These are phyloP conservation scores for Melitaea athalia DNA, from an alignment of 2,888 invertebrate genomes.

Conservation along the genomic window DNA sequence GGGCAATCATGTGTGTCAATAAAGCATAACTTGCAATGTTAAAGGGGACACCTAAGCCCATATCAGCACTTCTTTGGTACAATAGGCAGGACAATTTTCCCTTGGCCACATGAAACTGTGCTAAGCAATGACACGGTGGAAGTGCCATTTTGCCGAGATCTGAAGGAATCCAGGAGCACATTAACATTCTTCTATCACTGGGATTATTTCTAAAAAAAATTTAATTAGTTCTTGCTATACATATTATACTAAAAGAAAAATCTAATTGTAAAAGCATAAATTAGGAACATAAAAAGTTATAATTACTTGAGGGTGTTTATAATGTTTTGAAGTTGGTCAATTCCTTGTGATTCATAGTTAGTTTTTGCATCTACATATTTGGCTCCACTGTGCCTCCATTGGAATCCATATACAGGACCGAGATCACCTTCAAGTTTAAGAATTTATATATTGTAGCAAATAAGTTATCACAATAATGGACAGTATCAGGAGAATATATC, in stretches of 20 bases:
- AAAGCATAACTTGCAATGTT: conserved; percentile 98
- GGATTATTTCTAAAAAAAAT: conserved; percentile 84
- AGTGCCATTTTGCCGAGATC: conserved; percentile 96
- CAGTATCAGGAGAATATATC: too few relatives aligned
- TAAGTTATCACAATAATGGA: neutral
- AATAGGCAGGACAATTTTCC: conserved; percentile 94
- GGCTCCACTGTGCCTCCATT: conserved; percentile 99
- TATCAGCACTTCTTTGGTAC: conserved; percentile 98
- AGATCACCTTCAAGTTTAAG: conserved; percentile 86
- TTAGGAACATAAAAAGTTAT: conserved; percentile 17
- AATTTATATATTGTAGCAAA: neutral
- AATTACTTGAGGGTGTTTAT: conserved; percentile 88
- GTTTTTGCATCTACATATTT: conserved; percentile 90
- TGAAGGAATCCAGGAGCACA: conserved; percentile 97
- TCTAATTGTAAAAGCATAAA: neutral
- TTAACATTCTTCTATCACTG: conserved; percentile 92
- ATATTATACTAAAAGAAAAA: neutral
- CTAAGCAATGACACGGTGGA: conserved; percentile 97
- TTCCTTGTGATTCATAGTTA: conserved; percentile 92
- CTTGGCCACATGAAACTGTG: conserved; percentile 95
- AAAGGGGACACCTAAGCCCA: conserved; percentile 99
- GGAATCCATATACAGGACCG: conserved; percentile 98
- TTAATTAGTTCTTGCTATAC: neutral
- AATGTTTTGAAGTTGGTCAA: conserved; percentile 92
- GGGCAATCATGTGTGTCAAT: conserved; percentile 97